Conservation (phyloP, 2,888 invertebrate species). For the Drosophila antonietae region DNA sequence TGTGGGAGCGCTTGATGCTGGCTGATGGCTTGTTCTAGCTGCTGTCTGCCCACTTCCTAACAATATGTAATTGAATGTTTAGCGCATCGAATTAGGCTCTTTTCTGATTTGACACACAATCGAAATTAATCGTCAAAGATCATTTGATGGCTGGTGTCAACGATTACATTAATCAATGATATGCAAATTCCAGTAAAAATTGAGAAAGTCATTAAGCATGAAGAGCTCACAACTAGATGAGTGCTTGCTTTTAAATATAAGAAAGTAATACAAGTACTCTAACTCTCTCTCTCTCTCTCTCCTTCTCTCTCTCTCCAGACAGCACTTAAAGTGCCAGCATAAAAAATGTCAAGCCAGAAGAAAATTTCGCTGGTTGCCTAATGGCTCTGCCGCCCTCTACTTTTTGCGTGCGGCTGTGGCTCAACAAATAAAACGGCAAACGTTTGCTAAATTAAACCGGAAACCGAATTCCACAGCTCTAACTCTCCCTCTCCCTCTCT, state of each 20-base stretch:
- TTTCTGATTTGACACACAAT: conserved; percentile 25
- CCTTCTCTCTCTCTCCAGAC: neutral
- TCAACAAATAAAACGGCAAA: conserved; percentile 58
- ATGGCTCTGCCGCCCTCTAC: conserved; percentile 19
- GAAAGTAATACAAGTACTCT: neutral
- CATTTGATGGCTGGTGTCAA: conserved; percentile 6
- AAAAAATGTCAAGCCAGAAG: conserved; percentile 22
- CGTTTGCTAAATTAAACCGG: conserved; percentile 75
- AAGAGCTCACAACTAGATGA: neutral
- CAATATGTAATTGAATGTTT: conserved; percentile 62
- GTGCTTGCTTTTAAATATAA: neutral
- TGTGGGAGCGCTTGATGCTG: conserved; percentile 14
- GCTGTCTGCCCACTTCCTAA: conserved; percentile 19
- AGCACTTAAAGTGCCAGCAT: conserved; percentile 15
- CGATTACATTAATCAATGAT: neutral
- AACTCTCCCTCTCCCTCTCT: neutral
- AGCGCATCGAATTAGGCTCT: conserved; percentile 43
- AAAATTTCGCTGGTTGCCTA: conserved; percentile 22
- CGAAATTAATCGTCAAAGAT: conserved; percentile 10
- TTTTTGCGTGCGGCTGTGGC: conserved; percentile 28
- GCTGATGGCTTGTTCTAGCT: conserved; percentile 26
- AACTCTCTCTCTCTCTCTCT: neutral
- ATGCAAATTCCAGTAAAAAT: neutral
- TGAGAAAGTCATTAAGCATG: neutral
- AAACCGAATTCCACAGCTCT: conserved; percentile 58